Base-by-base conservation (phyloP, 2,888 invertebrate genomes). In the Synanthedon andrenaeformis region DNA sequence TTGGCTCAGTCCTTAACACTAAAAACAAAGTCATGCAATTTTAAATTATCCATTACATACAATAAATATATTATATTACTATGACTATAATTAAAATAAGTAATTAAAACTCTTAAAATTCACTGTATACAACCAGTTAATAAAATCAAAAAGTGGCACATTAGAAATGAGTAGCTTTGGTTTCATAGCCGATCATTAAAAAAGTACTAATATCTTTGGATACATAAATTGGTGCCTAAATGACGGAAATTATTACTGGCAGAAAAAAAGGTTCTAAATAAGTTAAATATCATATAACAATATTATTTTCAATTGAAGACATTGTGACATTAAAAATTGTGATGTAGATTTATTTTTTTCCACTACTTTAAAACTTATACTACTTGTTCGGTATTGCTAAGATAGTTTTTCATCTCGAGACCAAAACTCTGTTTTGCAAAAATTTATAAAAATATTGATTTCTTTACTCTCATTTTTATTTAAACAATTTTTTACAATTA, bases 1-100 rank as follows among this genome's bases (percentile, higher is more conserved):
- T 84, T 83, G 84, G 84, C 85, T 86, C 84, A 80, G 80, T 75
- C 65, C 79, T 77, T 82, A 72, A 69, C 66, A 62, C 62, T 84
- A 82, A 76, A 35, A 81, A 82, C 76, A 79, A 23, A 83, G 72
- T 80, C 82, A 84, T 84, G 83, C 82, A 81, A 66, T 78, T 82
- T 23, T 5, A 79, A 72, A 79, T 13, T 70, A 74, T 79, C 74
- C 76, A 73, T 76, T 82, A 79, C 80, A 80, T 84, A 81, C 63
- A 79, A 79, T 82, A 81, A 79, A 81, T 80, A 82, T 80, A 78
- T 76, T 83, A 80, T 79, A 79, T 73, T 63, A 75, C 74, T 74
- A 78, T 74, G 69, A 67, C 71, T 76, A 76, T 59, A 66, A 67
- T 72, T 78, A 80, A 66, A 68, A 68, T 72, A 67, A 75, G 72